These are phyloP conservation scores for Tolypeutes matacus DNA, from an alignment of 2,797 vertebrate genomes.

Conservation along the genomic window DNA sequence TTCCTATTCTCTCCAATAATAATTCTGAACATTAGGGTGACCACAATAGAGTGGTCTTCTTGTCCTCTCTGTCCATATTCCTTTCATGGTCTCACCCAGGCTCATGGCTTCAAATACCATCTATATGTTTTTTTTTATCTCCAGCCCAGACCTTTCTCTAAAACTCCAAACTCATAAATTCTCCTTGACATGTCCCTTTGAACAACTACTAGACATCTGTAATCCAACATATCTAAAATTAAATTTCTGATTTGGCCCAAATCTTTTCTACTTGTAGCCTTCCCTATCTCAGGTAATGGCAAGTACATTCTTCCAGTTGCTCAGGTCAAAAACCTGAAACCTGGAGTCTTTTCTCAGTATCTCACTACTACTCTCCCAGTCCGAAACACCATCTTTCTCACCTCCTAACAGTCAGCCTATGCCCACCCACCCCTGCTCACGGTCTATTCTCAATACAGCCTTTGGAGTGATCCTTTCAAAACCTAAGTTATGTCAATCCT, in stretches of 20 bases:
- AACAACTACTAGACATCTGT: neutral
- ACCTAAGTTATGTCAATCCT: neutral
- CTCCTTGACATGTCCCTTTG: neutral
- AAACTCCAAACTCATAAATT: slow-evolving; percentile 9
- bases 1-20: neutral
- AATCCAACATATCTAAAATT: neutral
- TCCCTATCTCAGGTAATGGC: neutral
- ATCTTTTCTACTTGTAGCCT: neutral
- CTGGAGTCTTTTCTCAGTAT: neutral
- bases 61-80: neutral
- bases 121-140: neutral
- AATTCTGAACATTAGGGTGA: neutral
- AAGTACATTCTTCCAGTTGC: slow-evolving; percentile 2
- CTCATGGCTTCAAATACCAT: neutral
- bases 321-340: neutral
- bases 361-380: neutral
- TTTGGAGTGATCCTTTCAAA: neutral
- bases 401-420: neutral
- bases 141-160: neutral
- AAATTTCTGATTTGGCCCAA: neutral
- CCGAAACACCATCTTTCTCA: neutral
- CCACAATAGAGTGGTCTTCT: neutral
- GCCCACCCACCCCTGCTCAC: neutral
- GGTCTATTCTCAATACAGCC: neutral
- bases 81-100: neutral